Evolutionary conservation across 2,888 invertebrate species (phyloP).

Genomic region (Quadriops clusia): DNA sequence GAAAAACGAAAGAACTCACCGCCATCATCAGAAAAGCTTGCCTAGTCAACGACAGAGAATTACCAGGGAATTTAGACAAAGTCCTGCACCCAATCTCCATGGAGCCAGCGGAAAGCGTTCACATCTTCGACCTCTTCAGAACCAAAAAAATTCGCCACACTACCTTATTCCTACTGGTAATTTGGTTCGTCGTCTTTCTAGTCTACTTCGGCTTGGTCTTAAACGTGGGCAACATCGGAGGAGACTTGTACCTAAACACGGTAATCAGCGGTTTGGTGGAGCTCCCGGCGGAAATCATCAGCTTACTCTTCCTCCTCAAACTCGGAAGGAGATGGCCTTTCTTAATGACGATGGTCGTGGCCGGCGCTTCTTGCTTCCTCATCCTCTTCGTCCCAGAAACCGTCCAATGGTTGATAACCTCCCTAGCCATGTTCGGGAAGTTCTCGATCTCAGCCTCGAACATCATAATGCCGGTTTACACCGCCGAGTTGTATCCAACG

Average conservation of each 20-base stretch:
- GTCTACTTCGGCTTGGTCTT: constrained; percentile 67
- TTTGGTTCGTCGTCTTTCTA: constrained; percentile 69
- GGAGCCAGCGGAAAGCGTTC: constrained; percentile 37
- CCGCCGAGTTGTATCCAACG: constrained; percentile 71
- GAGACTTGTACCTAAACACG: constrained; percentile 62
- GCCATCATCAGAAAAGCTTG: constrained; percentile 53
- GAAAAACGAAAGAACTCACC: constrained; percentile 57
- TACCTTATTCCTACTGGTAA: constrained; percentile 56
- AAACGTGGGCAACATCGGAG: constrained; percentile 62
- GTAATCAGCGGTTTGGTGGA: constrained; percentile 66
- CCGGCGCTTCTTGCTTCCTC: constrained; percentile 56
- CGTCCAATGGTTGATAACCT: constrained; percentile 56
- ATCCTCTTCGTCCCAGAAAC: constrained; percentile 41
- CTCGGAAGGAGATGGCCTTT: constrained; percentile 63
- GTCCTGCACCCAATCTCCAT: constrained; percentile 42
- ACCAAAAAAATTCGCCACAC: constrained; percentile 52
- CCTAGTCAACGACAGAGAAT: constrained; percentile 48
- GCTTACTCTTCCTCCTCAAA: constrained; percentile 62
- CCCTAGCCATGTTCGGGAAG: constrained; percentile 69
- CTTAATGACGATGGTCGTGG: constrained; percentile 52
- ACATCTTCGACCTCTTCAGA: constrained; percentile 53
- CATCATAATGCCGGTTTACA: constrained; percentile 66
- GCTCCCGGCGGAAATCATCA: constrained; percentile 64
- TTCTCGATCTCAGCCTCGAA: constrained; percentile 69
- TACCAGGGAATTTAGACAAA: constrained; percentile 60